phyloP scores from a whole-genome alignment of 2,113 vertebrate genomes.

The Aviceda subcristata region DNA sequence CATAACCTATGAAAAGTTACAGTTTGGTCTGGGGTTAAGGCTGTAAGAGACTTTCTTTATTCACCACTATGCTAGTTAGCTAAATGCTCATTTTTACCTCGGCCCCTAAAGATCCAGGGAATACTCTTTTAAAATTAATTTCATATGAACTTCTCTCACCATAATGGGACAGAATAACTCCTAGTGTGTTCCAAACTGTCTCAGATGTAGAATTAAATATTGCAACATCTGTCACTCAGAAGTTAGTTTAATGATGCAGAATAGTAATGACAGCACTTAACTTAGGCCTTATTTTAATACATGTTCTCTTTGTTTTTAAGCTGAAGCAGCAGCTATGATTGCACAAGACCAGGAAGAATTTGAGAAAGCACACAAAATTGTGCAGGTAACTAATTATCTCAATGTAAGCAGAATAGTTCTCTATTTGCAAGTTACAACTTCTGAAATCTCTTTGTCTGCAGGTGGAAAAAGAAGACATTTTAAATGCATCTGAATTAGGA shows the following conservation, averaged over 20 bases:
- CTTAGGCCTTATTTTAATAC: neutral
- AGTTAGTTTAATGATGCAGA: neutral
- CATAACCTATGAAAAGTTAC: neutral
- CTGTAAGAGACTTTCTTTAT: neutral
- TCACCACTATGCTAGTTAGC: neutral
- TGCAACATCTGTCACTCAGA: neutral
- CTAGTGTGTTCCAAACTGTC: neutral
- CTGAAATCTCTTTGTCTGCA: slow-evolving; percentile 54
- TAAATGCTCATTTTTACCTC: neutral
- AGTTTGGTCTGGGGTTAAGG: neutral
- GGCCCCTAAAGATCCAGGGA: neutral
- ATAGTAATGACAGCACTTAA: neutral
- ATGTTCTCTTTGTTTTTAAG: slow-evolving; percentile 65
- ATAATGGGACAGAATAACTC: neutral
- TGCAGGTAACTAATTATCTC: slow-evolving; percentile 80
- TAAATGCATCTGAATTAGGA: slow-evolving; percentile 57
- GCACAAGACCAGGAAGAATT: slow-evolving; percentile 88
- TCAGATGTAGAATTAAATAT: neutral
- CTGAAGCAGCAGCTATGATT: slow-evolving; percentile 86
- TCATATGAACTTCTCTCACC: neutral
- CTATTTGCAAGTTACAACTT: neutral
- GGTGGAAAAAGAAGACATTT: slow-evolving; percentile 81
- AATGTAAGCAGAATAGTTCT: neutral
- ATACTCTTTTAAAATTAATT: neutral
- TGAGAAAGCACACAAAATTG: slow-evolving; percentile 88